Base-by-base conservation (phyloP, 1,140 invertebrate genomes). In the Eurosta solidaginis region DNA sequence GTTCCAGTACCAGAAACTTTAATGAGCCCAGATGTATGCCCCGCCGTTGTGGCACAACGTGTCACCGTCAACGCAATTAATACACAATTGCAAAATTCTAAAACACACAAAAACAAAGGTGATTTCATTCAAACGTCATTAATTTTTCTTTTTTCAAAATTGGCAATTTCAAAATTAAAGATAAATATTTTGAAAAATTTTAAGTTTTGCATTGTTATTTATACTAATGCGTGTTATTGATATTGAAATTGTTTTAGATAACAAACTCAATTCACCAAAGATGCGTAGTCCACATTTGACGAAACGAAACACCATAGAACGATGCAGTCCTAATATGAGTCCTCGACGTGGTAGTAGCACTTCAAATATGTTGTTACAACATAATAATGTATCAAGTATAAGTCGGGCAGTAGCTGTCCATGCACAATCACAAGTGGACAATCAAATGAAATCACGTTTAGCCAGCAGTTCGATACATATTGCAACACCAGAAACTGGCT, bases 1-100 rank as follows among this genome's bases (percentile, higher is more conserved):
- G 93, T 96, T 1, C 95, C 94, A 3, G 94, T 96, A 44, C 94
- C 94, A 9, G 95, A 96, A 83, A 94, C 94, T 1, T 88, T 95
- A 0, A 95, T 95, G 92, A 95, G 94, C 87, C 94, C 94, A 2
- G 93, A 95, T 86, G 94, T 94, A 83, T 89, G 92, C 81, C 91
- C 92, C 78, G 84, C 89, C 20, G 83, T 86, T 52, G 85, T 84
- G 14, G 83, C 84, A 20, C 83, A 88, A 78, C 81, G 83, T 29
- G 81, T 84, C 17, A 82, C 83, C 0, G 86, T 87, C 1, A 74
- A 79, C 22, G 83, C 86, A 0, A 80, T 87, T 9, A 83, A 80
- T 52, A 78, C 85, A 27, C 85, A 87, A 77, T 59, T 84, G 68
- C 84, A 86, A 49, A 79, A 77, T 77, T 84, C 85, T 73, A 87